Evolutionary conservation across 2,797 vertebrate species (phyloP).

Genomic region (Crax fasciolata): DNA sequence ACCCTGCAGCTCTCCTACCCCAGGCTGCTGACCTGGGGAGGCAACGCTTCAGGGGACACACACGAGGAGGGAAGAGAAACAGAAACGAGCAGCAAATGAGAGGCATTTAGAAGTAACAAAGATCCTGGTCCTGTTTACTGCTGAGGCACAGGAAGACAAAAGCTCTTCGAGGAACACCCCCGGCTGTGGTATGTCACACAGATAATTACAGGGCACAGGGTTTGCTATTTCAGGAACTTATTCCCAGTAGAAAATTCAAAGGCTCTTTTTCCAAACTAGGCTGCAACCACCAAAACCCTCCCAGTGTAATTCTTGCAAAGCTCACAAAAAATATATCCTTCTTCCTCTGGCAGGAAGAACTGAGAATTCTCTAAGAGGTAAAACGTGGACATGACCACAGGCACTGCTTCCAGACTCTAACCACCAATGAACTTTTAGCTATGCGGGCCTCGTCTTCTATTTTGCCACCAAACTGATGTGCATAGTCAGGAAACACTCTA

Average conservation of each 20-base stretch:
- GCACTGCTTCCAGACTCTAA: neutral
- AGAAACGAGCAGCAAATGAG: neutral
- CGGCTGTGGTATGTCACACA: neutral
- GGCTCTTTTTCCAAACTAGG: neutral
- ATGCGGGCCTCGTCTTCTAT: neutral
- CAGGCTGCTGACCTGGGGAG: neutral
- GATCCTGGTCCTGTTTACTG: neutral
- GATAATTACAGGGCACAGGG: rapidly evolving
- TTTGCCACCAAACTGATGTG: neutral
- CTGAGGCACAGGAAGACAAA: neutral
- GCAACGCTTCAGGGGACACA: neutral
- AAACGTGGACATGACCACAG: neutral
- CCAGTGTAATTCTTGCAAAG: neutral
- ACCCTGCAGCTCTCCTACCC: slow-evolving; percentile 3
- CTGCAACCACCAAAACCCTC: neutral
- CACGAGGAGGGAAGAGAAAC: neutral
- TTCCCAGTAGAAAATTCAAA: neutral
- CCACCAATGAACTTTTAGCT: neutral
- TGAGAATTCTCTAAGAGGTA: neutral
- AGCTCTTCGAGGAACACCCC: neutral
- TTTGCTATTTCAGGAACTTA: neutral
- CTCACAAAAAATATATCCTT: neutral
- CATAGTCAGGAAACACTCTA: neutral
- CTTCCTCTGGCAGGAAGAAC: neutral
- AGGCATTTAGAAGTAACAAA: neutral